A percentile compares a stretch with the other conserved stretches of the same genome.
These are phyloP conservation scores for Hydra vulgaris DNA, from an alignment of 30 jellyfish, hydroid and myxozoan species.

Conservation along the genomic window DNA sequence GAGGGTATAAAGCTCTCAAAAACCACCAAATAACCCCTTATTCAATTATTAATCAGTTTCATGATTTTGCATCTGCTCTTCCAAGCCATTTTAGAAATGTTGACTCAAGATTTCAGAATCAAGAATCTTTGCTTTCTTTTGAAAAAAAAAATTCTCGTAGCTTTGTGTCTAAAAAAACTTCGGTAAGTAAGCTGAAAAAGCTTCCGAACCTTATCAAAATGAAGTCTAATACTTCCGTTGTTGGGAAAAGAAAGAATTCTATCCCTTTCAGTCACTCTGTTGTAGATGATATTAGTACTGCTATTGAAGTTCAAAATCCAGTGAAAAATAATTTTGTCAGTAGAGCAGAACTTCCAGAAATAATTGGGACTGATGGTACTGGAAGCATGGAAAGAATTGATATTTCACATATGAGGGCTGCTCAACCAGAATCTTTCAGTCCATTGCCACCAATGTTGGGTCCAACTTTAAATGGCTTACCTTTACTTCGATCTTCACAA, in stretches of 20 bases:
- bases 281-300: neutral
- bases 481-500: constrained; percentile 9
- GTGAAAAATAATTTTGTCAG: constrained; percentile 1
- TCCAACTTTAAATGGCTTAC: constrained; percentile 37
- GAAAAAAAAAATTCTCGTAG: neutral
- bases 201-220: too few relatives aligned
- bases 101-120: neutral
- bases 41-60: constrained; percentile 5
- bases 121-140: neutral
- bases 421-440: constrained; percentile 1
- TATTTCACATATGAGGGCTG: constrained; percentile 1
- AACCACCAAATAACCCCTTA: neutral
- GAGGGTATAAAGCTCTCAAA: neutral
- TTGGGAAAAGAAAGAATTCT: neutral
- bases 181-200: too few relatives aligned
- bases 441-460: constrained; percentile 5
- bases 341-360: constrained; percentile 24
- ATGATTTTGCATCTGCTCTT: constrained; percentile 14
- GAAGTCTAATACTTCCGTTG: neutral
- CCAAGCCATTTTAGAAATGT: neutral
- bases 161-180: neutral
- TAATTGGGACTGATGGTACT: constrained; percentile 27
- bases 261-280: neutral
- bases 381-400: constrained; percentile 27
- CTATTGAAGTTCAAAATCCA: neutral